Evolutionary conservation across 2,888 invertebrate genomes (phyloP).

Genomic region (Eilema griseolum): DNA sequence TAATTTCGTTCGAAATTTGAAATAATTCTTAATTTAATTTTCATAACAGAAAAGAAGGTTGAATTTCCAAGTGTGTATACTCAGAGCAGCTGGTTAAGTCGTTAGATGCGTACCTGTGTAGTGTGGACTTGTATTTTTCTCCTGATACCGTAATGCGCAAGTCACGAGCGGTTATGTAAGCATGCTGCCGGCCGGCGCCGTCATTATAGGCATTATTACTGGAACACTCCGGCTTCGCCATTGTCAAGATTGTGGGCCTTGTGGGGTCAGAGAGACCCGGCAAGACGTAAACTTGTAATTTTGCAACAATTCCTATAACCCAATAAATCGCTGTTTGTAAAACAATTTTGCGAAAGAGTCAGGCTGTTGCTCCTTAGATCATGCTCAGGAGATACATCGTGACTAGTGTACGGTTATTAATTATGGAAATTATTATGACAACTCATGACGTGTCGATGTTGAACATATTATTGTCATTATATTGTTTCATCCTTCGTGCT

Average conservation of each 20-base stretch:
- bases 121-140: conserved; percentile 78
- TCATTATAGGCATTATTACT: conserved; percentile 84
- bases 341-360: conserved; percentile 75
- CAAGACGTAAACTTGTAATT: conserved; percentile 79
- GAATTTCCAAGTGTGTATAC: neutral
- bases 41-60: neutral
- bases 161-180: conserved; percentile 87
- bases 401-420: conserved; percentile 77
- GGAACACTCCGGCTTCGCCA: conserved; percentile 79
- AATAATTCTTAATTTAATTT: neutral
- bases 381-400: conserved; percentile 75
- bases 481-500: conserved; percentile 20
- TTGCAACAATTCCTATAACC: conserved; percentile 80
- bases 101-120: conserved; percentile 62
- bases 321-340: conserved; percentile 81
- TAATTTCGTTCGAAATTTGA: neutral
- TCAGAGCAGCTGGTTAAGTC: neutral
- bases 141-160: conserved; percentile 84
- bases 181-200: conserved; percentile 81
- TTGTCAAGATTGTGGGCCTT: conserved; percentile 87
- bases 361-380: conserved; percentile 63
- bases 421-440: conserved; percentile 77
- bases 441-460: conserved; percentile 58
- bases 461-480: conserved; percentile 41
- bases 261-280: conserved; percentile 80